Percentiles rank a stretch among this genome's conserved stretches.
Conservation (phyloP, 1,140 invertebrate genomes). For the Trypoxylus dichotomus region DNA sequence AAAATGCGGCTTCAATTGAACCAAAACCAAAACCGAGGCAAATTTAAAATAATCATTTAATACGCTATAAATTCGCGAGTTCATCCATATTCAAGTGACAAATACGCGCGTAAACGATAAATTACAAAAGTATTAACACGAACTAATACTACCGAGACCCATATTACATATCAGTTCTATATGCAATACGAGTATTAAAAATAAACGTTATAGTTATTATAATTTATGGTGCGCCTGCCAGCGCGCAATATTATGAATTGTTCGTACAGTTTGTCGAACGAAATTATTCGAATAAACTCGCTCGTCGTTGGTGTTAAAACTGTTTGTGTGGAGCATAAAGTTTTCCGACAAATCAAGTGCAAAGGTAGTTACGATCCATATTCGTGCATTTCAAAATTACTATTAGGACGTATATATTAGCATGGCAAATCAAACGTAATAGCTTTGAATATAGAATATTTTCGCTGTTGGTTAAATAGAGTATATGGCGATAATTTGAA, state of each 20-base stretch:
- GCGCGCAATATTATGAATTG: not conserved
- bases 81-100: not conserved
- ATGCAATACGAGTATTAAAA: not conserved
- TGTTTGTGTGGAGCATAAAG: not conserved
- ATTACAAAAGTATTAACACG: not conserved
- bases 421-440: not conserved
- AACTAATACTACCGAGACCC: not conserved
- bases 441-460: not conserved
- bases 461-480: not conserved
- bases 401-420: not conserved
- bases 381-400: not conserved
- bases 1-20: not conserved
- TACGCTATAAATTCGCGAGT: not conserved
- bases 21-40: not conserved
- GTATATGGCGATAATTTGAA: not conserved
- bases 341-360: not conserved
- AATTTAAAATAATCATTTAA: not conserved
- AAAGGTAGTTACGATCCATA: not conserved
- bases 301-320: not conserved
- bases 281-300: not conserved
- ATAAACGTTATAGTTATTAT: not conserved
- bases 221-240: not conserved
- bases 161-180: not conserved
- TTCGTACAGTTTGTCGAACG: not conserved
- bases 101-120: not conserved